Evolutionary conservation across 2,113 vertebrate species (phyloP).

Genomic region (Dicaeum eximium): DNA sequence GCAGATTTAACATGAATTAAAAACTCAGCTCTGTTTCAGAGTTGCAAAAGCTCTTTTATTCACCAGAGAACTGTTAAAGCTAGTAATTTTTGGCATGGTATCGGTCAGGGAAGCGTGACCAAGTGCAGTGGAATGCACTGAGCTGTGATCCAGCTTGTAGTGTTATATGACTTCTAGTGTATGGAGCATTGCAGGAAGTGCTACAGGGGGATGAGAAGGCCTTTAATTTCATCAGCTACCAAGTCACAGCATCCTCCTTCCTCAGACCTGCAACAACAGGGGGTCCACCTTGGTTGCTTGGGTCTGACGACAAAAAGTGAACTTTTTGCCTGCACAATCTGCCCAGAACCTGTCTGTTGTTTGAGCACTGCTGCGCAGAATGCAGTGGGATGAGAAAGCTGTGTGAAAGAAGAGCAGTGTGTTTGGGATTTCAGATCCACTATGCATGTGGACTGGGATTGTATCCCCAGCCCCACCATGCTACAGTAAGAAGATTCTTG

Average conservation of each 20-base stretch:
- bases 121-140: constrained; percentile 50
- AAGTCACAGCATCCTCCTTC: not conserved
- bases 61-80: constrained; percentile 47
- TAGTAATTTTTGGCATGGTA: constrained; percentile 49
- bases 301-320: not conserved
- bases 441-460: fast-evolving
- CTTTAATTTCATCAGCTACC: not conserved
- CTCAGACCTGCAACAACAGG: not conserved
- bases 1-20: constrained; percentile 43
- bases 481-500: not conserved
- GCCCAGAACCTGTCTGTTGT: not conserved
- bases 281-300: not conserved
- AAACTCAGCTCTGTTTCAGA: constrained; percentile 41
- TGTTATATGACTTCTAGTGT: not conserved
- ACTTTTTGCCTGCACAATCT: not conserved
- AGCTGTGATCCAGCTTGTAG: constrained; percentile 18
- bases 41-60: constrained; percentile 63
- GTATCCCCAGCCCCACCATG: not conserved
- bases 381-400: not conserved
- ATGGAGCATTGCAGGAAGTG: not conserved
- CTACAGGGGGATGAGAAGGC: not conserved
- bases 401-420: not conserved
- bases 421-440: not conserved
- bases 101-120: constrained; percentile 40
- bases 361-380: not conserved